Evolutionary conservation across 2,113 vertebrate species (phyloP).

Genomic region (Astur gentilis): DNA sequence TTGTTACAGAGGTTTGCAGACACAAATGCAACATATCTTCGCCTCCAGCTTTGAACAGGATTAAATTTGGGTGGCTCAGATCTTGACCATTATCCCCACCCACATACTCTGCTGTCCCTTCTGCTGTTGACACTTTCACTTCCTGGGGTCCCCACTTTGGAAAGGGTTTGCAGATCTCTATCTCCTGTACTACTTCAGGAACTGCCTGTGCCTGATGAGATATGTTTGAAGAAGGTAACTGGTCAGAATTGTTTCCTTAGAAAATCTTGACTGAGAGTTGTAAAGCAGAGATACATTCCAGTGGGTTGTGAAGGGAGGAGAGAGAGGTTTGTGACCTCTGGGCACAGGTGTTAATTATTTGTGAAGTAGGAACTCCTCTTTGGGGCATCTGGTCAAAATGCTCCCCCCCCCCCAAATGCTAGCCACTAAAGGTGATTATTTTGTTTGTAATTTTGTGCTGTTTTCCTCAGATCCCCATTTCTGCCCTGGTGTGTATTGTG

Average conservation of each 20-base stretch:
- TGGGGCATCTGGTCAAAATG: not conserved
- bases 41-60: not conserved
- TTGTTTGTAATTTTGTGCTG: not conserved
- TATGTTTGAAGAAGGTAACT: not conserved
- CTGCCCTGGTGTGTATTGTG: constrained; percentile 87
- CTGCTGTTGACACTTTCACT: not conserved
- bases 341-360: not conserved
- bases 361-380: not conserved
- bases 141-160: not conserved
- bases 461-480: constrained; percentile 85
- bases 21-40: not conserved
- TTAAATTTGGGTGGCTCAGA: not conserved
- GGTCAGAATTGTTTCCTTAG: not conserved
- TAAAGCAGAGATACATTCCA: not conserved
- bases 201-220: not conserved
- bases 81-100: not conserved
- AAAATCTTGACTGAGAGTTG: not conserved
- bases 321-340: not conserved
- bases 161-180: not conserved
- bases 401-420: not conserved
- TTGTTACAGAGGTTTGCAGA: not conserved
- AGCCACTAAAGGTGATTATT: not conserved
- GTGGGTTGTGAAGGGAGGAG: not conserved
- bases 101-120: not conserved
- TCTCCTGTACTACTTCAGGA: not conserved